These are phyloP conservation scores for Byasa hedistus DNA, from an alignment of 2,888 invertebrate genomes.

Conservation along the genomic window DNA sequence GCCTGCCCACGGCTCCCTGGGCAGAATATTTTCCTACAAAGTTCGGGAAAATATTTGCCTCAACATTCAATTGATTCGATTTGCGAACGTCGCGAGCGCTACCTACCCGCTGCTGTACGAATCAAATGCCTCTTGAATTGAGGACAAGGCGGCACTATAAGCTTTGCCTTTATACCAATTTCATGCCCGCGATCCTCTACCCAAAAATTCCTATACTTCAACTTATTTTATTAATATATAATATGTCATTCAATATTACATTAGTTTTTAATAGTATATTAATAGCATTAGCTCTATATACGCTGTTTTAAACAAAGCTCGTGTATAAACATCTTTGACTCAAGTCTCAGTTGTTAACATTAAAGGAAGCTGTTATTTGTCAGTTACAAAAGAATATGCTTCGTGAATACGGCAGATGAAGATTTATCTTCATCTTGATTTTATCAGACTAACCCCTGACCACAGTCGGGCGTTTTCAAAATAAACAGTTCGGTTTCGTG, in stretches of 20 bases:
- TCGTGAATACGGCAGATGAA: too few relatives aligned
- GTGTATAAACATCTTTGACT: too few relatives aligned
- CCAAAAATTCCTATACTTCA: background rate
- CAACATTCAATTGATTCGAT: slow-evolving; percentile 60
- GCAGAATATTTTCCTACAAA: slow-evolving; percentile 52
- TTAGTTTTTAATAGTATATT: too few relatives aligned
- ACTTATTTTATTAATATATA: too few relatives aligned
- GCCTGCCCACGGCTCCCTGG: background rate
- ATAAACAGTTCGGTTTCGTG: background rate
- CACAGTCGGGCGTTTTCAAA: background rate
- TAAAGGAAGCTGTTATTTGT: too few relatives aligned
- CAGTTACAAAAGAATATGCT: too few relatives aligned
- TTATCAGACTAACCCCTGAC: background rate
- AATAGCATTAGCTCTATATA: too few relatives aligned
- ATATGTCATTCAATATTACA: too few relatives aligned
- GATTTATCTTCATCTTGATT: background rate
- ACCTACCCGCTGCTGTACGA: slow-evolving; percentile 16
- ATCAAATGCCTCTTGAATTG: slow-evolving; percentile 25
- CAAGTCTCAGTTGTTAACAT: too few relatives aligned
- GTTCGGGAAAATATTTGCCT: slow-evolving; percentile 63
- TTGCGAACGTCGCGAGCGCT: slow-evolving; percentile 38
- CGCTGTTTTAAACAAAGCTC: too few relatives aligned
- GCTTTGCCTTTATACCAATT: slow-evolving; percentile 1
- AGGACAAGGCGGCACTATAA: slow-evolving; percentile 5
- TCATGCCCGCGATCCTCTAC: background rate